Evolutionary conservation across 2,113 vertebrate genomes (phyloP).

Genomic region (Picathartes gymnocephalus): DNA sequence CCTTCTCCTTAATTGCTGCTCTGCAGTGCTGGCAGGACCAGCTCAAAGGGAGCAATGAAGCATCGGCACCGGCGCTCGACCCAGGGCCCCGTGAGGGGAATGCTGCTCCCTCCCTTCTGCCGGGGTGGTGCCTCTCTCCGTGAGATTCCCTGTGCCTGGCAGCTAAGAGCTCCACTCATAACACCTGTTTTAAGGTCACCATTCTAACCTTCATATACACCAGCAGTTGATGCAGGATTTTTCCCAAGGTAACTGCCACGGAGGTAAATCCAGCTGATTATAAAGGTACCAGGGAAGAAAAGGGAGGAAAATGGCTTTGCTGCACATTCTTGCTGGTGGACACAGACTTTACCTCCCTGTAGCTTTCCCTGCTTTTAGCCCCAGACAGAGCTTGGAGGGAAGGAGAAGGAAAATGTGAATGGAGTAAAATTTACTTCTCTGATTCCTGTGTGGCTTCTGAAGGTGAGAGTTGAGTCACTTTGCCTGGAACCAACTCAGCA

Average conservation of each 20-base stretch:
- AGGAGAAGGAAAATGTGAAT: not conserved
- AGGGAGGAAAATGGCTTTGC: not conserved
- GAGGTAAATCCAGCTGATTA: not conserved
- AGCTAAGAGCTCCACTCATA: rapidly evolving
- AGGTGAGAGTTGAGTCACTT: conserved; percentile 48
- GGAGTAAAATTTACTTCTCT: not conserved
- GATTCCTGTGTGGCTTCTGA: not conserved
- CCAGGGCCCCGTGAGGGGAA: not conserved
- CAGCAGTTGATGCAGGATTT: not conserved
- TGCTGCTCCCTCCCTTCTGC: not conserved
- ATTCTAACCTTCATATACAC: not conserved
- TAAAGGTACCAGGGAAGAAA: not conserved
- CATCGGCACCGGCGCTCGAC: not conserved
- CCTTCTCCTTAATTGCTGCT: conserved; percentile 22
- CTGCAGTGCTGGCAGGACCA: not conserved
- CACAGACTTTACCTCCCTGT: rapidly evolving
- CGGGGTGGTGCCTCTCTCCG: not conserved
- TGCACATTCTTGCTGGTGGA: rapidly evolving
- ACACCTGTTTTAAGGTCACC: not conserved
- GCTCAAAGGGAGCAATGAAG: conserved; percentile 29
- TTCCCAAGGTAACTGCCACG: not conserved
- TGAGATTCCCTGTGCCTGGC: not conserved
- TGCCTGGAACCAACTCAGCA: conserved; percentile 46
- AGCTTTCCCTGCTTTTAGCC: not conserved
- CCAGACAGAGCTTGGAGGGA: not conserved